Base-by-base conservation (phyloP, 2,888 invertebrate species). In the Chesias legatella region DNA sequence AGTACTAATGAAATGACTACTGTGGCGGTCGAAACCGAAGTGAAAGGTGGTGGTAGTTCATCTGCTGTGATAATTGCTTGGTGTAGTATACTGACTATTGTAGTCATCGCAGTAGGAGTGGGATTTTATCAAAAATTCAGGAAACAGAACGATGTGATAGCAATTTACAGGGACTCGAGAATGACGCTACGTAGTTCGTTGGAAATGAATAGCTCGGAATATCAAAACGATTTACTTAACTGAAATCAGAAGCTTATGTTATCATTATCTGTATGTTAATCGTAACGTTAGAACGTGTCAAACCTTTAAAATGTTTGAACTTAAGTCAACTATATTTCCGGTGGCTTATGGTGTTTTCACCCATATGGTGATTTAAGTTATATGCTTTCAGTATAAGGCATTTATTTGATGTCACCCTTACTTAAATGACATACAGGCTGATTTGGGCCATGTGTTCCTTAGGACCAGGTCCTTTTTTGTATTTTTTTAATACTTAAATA, bases 181-280 rank as follows among this genome's bases (percentile, higher is more conserved):
- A 48, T 69, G 48, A 65, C 63, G 33, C 55, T 69, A 23, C 57
- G 67, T 23, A 69, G 58, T 41, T 74, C 79, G 3, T 39, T 75
- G 8, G 67, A 73, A 40, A 47, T 70, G 4, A 58, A 55, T 10
- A 58, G 59, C 10, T 60, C 76, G n/a, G 76, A 78, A 9, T 66
- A 63, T 41, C 45, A 45, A 8, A 35, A 35, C 10, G 40, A 45
- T 36, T 41, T 45, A 21, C 21, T 45, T 26, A 45, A 27, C 33
- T 45, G 27, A 32, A 6, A 22, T 25, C 1, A 9, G 4, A 60
- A 22, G 58, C 39, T 44, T 63, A 70, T 56, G 56, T 47, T 44
- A 29, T 35, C 24, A 17, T 36, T 13, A 21, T 23, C 23, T 26
- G 13, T 3, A 3, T 5, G 2, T 17, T 3, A 17, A 17, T 17